Percentiles rank a stretch among this genome's conserved stretches.
phyloP scores from a whole-genome alignment of 2,113 vertebrate species.

The Eonycteris spelaea region DNA sequence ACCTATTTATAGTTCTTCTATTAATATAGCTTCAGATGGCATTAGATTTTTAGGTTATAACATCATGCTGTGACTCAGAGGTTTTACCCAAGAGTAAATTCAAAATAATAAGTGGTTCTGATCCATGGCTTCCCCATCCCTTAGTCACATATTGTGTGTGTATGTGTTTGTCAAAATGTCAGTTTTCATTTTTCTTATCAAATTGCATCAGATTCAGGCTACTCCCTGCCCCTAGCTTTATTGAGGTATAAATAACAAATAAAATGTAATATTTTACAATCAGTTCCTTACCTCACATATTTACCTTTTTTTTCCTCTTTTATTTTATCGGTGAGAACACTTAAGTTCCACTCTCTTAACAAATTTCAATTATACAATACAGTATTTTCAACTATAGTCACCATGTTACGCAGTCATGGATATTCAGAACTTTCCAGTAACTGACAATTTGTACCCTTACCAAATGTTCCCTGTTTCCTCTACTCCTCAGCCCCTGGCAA shows the following conservation, averaged over 20 bases:
- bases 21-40: not conserved
- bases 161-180: not conserved
- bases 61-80: not conserved
- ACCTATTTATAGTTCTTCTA: not conserved
- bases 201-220: not conserved
- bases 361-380: not conserved
- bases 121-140: not conserved
- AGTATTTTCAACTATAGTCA: not conserved
- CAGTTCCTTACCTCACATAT: not conserved
- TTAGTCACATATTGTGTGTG: not conserved
- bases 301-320: not conserved
- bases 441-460: not conserved
- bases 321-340: not conserved
- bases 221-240: not conserved
- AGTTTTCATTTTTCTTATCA: not conserved
- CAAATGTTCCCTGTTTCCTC: not conserved
- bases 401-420: not conserved
- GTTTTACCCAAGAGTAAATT: not conserved
- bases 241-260: not conserved
- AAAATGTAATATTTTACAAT: not conserved
- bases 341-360: not conserved
- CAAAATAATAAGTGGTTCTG: not conserved
- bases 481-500: not conserved
- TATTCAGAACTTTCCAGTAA: not conserved
- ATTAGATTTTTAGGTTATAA: not conserved